A percentile compares a stretch with the other conserved stretches of the same genome.
phyloP scores from a whole-genome alignment of 2,888 invertebrate species.

The Volucella zonaria region DNA sequence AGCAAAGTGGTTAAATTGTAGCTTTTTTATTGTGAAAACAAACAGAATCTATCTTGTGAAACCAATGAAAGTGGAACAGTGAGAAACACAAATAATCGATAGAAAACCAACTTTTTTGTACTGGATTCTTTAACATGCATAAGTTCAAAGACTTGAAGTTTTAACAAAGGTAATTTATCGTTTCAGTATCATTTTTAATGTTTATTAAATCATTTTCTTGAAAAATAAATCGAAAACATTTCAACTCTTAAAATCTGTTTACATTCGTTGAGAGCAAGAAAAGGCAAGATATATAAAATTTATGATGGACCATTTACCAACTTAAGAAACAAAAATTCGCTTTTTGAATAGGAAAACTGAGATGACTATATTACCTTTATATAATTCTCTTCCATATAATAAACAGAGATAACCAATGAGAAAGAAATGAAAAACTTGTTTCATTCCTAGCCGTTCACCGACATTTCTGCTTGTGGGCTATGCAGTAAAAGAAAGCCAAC shows the following conservation, averaged over 20 bases:
- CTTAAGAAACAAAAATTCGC: conserved; percentile 2
- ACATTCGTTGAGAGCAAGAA: conserved; percentile 61
- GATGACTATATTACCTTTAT: neutral
- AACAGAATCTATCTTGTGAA: conserved; percentile 7
- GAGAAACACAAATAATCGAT: conserved; percentile 19
- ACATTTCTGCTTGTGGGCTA: conserved; percentile 50
- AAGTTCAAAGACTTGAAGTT: neutral
- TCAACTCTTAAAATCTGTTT: conserved; percentile 25
- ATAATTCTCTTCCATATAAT: neutral
- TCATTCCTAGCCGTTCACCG: conserved; percentile 38
- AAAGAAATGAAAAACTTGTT: conserved; percentile 48
- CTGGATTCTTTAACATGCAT: too few relatives aligned
- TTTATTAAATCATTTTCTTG: neutral
- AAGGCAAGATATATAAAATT: conserved; percentile 41
- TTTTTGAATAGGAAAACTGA: conserved; percentile 28
- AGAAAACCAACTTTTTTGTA: neutral
- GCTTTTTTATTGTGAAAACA: conserved; percentile 3
- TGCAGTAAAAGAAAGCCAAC: conserved; percentile 67
- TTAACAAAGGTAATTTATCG: neutral
- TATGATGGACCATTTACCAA: conserved; percentile 20
- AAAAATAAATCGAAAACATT: neutral
- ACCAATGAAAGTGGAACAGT: conserved; percentile 30
- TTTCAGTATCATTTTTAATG: too few relatives aligned
- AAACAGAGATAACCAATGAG: conserved; percentile 17
- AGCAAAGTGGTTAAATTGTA: too few relatives aligned